Conservation (phyloP, 2,797 vertebrate species). For the Labeo calbasu region DNA sequence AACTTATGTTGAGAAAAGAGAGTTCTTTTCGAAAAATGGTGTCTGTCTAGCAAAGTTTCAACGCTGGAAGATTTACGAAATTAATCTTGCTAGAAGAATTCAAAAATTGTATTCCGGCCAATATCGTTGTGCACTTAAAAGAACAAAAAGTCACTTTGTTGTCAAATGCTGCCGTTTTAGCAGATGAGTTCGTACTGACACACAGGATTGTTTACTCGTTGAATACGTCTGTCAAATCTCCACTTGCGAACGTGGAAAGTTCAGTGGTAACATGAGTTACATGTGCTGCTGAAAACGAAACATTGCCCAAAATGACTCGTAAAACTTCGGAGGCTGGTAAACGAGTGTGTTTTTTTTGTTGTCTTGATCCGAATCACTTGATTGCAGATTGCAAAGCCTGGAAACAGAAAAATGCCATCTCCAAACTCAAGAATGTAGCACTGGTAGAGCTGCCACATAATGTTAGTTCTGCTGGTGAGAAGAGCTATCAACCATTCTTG, state of each 20-base stretch:
- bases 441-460: background rate
- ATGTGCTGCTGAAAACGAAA: too few relatives aligned
- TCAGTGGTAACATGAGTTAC: too few relatives aligned
- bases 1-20: background rate
- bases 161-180: background rate
- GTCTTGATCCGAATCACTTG: background rate
- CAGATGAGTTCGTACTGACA: background rate
- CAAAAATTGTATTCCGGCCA: background rate
- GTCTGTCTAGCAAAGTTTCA: background rate
- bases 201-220: background rate
- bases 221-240: too few relatives aligned
- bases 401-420: background rate
- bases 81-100: background rate
- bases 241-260: too few relatives aligned
- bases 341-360: background rate
- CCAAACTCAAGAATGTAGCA: background rate
- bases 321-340: background rate
- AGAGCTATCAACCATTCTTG: background rate
- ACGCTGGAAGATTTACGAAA: background rate
- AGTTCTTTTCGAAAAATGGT: background rate
- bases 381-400: background rate
- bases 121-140: background rate
- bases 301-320: background rate
- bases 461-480: background rate
- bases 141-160: background rate